Percentiles rank a stretch among this genome's conserved stretches.
Conservation (phyloP, 1,140 invertebrate genomes). For the Xylocopa sonorina region DNA sequence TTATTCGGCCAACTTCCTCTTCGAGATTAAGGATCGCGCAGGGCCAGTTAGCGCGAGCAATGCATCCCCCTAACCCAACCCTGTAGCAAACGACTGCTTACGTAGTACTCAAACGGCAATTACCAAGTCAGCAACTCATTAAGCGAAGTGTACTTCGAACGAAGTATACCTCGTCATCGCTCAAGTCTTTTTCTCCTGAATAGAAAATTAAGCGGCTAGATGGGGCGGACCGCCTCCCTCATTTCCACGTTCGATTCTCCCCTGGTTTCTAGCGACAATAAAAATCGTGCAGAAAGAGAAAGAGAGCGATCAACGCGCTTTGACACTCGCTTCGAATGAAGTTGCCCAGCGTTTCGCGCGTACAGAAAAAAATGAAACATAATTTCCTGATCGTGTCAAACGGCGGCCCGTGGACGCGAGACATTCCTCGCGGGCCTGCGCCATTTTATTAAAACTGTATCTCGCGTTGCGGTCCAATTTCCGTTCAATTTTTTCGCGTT, state of each 20-base stretch:
- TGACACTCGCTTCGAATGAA: not conserved
- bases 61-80: slow-evolving; percentile 37
- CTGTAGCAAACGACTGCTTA: slow-evolving; percentile 60
- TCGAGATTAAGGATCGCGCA: slow-evolving; percentile 13
- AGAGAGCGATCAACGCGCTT: not conserved
- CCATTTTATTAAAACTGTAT: not conserved
- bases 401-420: not conserved
- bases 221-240: not conserved
- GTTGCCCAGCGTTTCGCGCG: not conserved
- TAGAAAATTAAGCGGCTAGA: slow-evolving; percentile 58
- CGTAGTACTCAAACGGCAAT: slow-evolving; percentile 60
- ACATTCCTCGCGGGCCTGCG: not conserved
- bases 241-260: not conserved
- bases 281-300: not conserved
- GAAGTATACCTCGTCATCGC: slow-evolving; percentile 29
- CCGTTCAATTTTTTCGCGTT: not conserved
- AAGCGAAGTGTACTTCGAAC: slow-evolving; percentile 55
- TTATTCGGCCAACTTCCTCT: slow-evolving; percentile 35
- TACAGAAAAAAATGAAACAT: not conserved
- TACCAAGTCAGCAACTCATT: slow-evolving; percentile 67
- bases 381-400: slow-evolving; percentile 2
- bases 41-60: slow-evolving; percentile 49
- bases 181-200: slow-evolving; percentile 64
- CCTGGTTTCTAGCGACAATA: not conserved
- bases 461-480: not conserved